A percentile compares a stretch with the other conserved stretches of the same genome.
phyloP scores from a whole-genome alignment of 2,797 vertebrate species.

The Harpagifer antarcticus region DNA sequence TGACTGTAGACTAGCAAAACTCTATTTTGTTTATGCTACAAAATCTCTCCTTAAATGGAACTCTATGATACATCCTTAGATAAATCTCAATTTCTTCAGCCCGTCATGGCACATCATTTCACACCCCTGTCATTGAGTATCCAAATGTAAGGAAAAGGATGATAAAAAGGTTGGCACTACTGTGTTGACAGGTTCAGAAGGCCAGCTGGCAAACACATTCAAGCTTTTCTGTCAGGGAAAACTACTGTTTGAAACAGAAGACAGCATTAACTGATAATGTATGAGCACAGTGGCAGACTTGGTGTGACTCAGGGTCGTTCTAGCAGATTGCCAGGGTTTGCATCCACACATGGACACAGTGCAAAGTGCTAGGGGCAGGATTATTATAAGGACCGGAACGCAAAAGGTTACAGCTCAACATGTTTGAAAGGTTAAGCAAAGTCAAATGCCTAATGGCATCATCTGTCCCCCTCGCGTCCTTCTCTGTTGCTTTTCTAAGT shows the following conservation, averaged over 20 bases:
- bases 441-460: slow-evolving; percentile 14
- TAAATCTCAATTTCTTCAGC: background rate
- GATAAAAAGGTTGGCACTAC: background rate
- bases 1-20: background rate
- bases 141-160: slow-evolving; percentile 9
- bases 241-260: slow-evolving; percentile 16
- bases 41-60: background rate
- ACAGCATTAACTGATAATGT: slow-evolving; percentile 19
- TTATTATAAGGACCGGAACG: slow-evolving; percentile 32
- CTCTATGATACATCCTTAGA: background rate
- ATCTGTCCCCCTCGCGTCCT: slow-evolving; percentile 20
- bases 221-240: slow-evolving; percentile 16
- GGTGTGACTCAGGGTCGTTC: background rate
- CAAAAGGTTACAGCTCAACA: slow-evolving; percentile 21
- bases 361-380: slow-evolving; percentile 12
- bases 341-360: slow-evolving; percentile 40
- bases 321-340: slow-evolving; percentile 26
- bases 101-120: slow-evolving; percentile 37
- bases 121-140: slow-evolving; percentile 22
- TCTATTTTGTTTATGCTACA: background rate
- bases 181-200: slow-evolving; percentile 21
- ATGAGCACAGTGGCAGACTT: slow-evolving; percentile 30
- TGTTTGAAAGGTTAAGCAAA: slow-evolving; percentile 17
- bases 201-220: slow-evolving; percentile 18
- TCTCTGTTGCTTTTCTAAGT: slow-evolving; percentile 6